Conservation (phyloP, 2,113 vertebrate genomes). For the Phaetusa simplex region DNA sequence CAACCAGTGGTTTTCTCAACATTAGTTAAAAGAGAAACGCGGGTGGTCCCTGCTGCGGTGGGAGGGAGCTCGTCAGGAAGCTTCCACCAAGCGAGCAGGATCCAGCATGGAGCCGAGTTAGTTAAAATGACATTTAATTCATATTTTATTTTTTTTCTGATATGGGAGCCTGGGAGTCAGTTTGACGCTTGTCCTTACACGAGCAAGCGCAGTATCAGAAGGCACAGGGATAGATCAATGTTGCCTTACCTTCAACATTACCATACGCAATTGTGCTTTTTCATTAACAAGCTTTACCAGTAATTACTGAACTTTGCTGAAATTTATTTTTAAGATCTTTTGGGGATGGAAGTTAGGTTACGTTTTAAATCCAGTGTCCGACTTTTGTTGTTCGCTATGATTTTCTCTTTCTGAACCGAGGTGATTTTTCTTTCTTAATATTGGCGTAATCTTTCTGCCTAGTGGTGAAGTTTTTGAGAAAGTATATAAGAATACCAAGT, state of each 20-base stretch:
- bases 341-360: neutral
- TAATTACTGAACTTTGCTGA: neutral
- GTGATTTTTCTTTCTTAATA: neutral
- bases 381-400: neutral
- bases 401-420: neutral
- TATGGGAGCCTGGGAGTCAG: neutral
- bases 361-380: neutral
- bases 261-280: neutral
- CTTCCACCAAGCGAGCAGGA: neutral
- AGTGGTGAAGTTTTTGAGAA: neutral
- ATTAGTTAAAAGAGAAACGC: neutral
- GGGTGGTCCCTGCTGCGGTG: neutral
- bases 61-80: neutral
- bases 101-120: neutral
- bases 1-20: neutral
- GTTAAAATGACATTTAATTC: neutral
- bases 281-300: neutral
- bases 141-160: neutral
- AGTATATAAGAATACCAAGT: neutral
- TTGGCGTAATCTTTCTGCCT: neutral
- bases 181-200: neutral
- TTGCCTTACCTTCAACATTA: neutral
- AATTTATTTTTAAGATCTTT: neutral
- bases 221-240: neutral
- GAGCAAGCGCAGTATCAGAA: neutral